These are phyloP conservation scores for Vesta saturnalis DNA, from an alignment of 2,888 invertebrate species.

Conservation along the genomic window DNA sequence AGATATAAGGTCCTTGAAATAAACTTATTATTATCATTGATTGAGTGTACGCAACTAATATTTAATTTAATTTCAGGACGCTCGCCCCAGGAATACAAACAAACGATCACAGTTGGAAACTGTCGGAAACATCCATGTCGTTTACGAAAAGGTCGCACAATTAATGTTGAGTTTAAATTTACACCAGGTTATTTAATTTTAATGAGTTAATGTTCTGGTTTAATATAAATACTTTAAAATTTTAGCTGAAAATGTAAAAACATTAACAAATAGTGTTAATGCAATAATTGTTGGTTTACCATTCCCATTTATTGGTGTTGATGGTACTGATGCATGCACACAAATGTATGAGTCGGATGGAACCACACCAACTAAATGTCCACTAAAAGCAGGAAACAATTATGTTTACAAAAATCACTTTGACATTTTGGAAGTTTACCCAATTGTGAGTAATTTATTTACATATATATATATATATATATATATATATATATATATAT, in stretches of 20 bases:
- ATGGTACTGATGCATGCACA: slow-evolving; percentile 74
- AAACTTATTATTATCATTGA: too few relatives aligned
- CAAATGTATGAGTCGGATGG: slow-evolving; percentile 70
- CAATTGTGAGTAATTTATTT: slow-evolving; percentile 60
- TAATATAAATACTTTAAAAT: too few relatives aligned
- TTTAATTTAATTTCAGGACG: slow-evolving; percentile 62
- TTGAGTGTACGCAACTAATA: too few relatives aligned
- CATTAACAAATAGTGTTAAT: slow-evolving; percentile 66
- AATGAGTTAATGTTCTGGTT: neutral
- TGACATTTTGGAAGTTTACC: slow-evolving; percentile 65
- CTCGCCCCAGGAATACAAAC: slow-evolving; percentile 51
- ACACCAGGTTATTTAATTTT: slow-evolving; percentile 64
- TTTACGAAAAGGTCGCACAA: slow-evolving; percentile 69
- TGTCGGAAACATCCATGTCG: slow-evolving; percentile 74
- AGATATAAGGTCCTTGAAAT: too few relatives aligned
- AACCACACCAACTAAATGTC: slow-evolving; percentile 70
- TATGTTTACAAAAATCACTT: slow-evolving; percentile 77
- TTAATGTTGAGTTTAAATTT: slow-evolving; percentile 68
- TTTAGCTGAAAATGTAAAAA: slow-evolving; percentile 19
- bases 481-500: neutral
- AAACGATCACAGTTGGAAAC: slow-evolving; percentile 63
- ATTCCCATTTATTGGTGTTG: slow-evolving; percentile 83
- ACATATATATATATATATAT: neutral
- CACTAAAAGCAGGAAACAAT: slow-evolving; percentile 73
- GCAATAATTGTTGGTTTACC: slow-evolving; percentile 72